Evolutionary conservation across 2,797 vertebrate genomes (phyloP), one percentile per base, ranked within the genome.

Genomic region (Simalia tracyae): DNA sequence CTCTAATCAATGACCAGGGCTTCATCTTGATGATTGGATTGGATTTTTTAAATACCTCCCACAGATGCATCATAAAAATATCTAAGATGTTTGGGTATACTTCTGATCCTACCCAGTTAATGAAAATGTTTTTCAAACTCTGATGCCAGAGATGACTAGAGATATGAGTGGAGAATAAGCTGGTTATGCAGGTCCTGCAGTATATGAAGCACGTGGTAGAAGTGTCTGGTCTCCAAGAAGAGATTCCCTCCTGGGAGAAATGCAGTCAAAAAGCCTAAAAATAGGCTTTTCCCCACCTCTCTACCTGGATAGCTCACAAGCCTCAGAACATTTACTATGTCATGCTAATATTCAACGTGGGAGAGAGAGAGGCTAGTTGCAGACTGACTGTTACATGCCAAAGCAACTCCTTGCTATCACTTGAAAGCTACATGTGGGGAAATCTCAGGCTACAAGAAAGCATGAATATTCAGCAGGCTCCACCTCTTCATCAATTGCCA

Each of bases 381-480:
- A 54, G 1, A 63, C 66, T 22, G 4, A 84, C 61, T 8, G 46
- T 61, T 64, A 86, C 72, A 4, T 56, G 68, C 68, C 84, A 88
- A 46, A 63, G 5, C 88, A 88, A 50, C 63, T 57, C 46, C 0
- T 89, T 85, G 91, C 50, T 76, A 46, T 84, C 95, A 68, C 54
- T 60, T n/a, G 56, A 89, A 72, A 76, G 61, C 92, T 90, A 61
- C 89, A 88, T 94, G 95, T 94, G 91, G 92, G 89, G 92, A 87
- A 91, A 93, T 94, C 0, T 91, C 42, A 81, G 72, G 22, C 72
- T 81, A 12, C 19, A 50, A 84, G 68, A 19, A 68, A 59, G 24
- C 68, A 94, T 96, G 94, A 95, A 96, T 96, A 96, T 96, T 97
- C 93, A 96, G 94, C 91, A 94, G 95, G 86, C 92, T 93, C 92